Base-by-base conservation (phyloP, 2,113 vertebrate species). In the Ceratotherium simum region DNA sequence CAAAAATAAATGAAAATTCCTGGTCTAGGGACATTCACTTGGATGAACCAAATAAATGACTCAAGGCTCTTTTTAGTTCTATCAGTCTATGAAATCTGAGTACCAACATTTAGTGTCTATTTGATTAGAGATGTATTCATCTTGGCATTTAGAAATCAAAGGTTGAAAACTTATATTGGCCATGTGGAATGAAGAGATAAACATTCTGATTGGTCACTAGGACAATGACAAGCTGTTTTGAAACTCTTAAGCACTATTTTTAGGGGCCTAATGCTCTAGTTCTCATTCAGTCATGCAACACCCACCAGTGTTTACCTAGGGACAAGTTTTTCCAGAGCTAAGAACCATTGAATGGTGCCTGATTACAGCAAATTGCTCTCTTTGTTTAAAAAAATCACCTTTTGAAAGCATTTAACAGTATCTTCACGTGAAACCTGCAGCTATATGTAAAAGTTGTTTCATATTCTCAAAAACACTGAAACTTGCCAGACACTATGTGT, bases 361-460 rank as follows among this genome's bases (percentile, higher is more conserved):
- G 60, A 94, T 97, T 96, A 93, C 97, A 98, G 76, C 11, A 96
- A 97, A 97, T 95, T 7, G 0, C 16, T 97, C 29, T 96, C n/a
- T 91, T 21, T 91, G n/a, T 90, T 95, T 88, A 51, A 27, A 92
- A 67, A 86, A 51, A 62, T 54, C 76, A 81, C 83, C 16, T 90
- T 73, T 48, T 75, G 4, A 90, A 98, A 70, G 91, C 85, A 94
- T 5, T 39, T 73, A 36, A 69, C 39, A 88, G 0, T 81, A 81
- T 85, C 39, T 95, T 94, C 60, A 65, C 56, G 62, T 85, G 81
- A 94, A 93, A 67, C 46, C 17, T 80, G 6, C 0, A 73, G n/a
- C 60, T 29, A 60, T 51, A 42, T 78, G 27, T 91, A 56, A 80
- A 88, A 82, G 20, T 78, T 81, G 18, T 65, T 96, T 85, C 27